Evolutionary conservation across 1,140 invertebrate genomes (phyloP).

Genomic region (Sitodiplosis mosellana): DNA sequence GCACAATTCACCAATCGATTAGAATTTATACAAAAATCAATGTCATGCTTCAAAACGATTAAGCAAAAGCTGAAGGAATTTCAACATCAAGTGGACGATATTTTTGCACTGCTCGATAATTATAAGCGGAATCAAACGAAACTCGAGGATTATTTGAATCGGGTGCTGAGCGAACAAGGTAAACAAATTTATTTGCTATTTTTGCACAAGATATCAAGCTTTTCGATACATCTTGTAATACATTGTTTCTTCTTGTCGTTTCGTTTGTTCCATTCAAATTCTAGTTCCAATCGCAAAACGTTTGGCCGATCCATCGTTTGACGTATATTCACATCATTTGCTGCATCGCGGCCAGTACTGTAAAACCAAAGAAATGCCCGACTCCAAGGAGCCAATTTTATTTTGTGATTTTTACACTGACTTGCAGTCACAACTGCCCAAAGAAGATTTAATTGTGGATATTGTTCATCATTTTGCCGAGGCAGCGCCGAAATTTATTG

Average conservation of each 20-base stretch:
- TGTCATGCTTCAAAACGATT: slow-evolving; percentile 19
- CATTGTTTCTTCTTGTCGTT: too few relatives aligned
- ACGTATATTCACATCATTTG: slow-evolving; percentile 7
- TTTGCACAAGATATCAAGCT: too few relatives aligned
- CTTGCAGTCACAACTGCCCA: slow-evolving; percentile 22
- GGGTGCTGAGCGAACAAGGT: slow-evolving; percentile 52
- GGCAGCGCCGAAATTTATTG: neutral
- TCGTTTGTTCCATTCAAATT: too few relatives aligned
- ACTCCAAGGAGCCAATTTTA: slow-evolving; percentile 20
- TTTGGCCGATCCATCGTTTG: neutral
- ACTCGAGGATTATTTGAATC: slow-evolving; percentile 1
- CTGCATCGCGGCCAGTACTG: slow-evolving; percentile 21
- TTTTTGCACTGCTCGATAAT: neutral
- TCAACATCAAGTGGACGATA: slow-evolving; percentile 9
- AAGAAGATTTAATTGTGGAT: slow-evolving; percentile 19
- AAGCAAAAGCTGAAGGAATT: slow-evolving; percentile 20
- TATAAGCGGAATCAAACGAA: neutral
- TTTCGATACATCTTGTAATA: too few relatives aligned
- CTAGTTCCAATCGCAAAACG: slow-evolving; percentile 12
- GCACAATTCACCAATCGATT: slow-evolving; percentile 25
- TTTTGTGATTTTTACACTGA: slow-evolving; percentile 25
- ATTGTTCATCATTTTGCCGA: slow-evolving; percentile 9
- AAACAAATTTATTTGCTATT: too few relatives aligned
- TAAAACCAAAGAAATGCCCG: slow-evolving; percentile 15
- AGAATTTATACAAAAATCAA: slow-evolving; percentile 18